Conservation (phyloP, 2,113 vertebrate species). For the Cyphomyrus discorhynchus region DNA sequence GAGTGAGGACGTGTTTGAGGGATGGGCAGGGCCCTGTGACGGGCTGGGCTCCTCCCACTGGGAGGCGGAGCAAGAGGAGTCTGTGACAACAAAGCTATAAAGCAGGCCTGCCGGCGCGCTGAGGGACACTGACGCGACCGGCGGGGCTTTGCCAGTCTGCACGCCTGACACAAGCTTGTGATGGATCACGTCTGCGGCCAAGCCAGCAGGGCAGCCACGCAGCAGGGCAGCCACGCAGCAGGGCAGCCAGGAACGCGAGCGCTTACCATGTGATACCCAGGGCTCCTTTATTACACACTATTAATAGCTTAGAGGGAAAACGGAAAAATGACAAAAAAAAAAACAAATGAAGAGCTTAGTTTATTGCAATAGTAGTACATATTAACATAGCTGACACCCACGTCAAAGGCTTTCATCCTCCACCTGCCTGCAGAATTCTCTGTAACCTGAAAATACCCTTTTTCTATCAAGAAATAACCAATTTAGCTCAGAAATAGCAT, state of each 20-base stretch:
- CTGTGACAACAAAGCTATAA: constrained; percentile 77
- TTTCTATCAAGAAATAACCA: not conserved
- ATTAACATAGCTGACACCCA: constrained; percentile 13
- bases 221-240: not conserved
- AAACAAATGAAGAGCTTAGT: constrained; percentile 17
- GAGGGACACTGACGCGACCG: not conserved
- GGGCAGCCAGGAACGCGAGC: not conserved
- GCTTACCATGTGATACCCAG: not conserved
- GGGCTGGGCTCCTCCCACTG: constrained; percentile 71
- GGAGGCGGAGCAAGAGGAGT: constrained; percentile 75
- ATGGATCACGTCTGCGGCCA: not conserved
- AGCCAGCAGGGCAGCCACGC: not conserved
- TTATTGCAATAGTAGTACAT: constrained; percentile 22
- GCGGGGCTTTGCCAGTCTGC: not conserved
- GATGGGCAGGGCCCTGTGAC: constrained; percentile 73
- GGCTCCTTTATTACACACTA: constrained; percentile 16
- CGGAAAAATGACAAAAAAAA: not conserved
- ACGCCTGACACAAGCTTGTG: not conserved
- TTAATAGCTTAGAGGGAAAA: constrained; percentile 22
- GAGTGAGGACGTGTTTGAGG: constrained; percentile 73
- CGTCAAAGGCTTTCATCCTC: constrained; percentile 2
- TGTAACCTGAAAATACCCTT: constrained; percentile 6
- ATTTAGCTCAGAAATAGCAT: not conserved
- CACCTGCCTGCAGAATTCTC: not conserved
- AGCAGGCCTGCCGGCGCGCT: not conserved